Base-by-base conservation (phyloP, 2,888 invertebrate genomes). In the Pheosia gnoma region DNA sequence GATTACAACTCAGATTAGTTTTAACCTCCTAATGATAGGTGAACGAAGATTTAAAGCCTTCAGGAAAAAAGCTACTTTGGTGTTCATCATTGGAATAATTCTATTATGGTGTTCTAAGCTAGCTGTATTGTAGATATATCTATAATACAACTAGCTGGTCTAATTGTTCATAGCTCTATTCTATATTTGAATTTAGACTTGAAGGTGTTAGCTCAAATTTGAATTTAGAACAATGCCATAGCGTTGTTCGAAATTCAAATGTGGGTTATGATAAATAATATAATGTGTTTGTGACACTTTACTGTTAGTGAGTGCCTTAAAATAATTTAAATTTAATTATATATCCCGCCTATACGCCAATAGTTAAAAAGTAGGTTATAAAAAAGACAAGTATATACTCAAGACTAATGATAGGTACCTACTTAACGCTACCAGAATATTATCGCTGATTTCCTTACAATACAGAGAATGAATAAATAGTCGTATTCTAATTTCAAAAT, bases 1-100 rank as follows among this genome's bases (percentile, higher is more conserved):
- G 91, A 91, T 91, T 87, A 90, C 83, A 85, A 74, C 75, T 69
- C 70, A 75, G 87, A 88, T 88, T 85, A 83, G 82, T 77, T 81
- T 78, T 79, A 81, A 83, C 77, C 78, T 81, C 77, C 84, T 90
- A 89, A 90, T 89, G 83, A 85, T 86, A 85, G 80, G 78, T 70
- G 72, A 74, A 80, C 75, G 71, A 71, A 79, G 78, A 75, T 74
- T 74, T 75, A 77, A 74, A 76, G 78, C 75, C 78, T 72, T 75
- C 78, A 68, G 72, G 74, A 80, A 78, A 80, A 82, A 81, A 56
- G 11, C 7, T 52, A 36, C 11, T 36, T 36, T 9, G 4, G 37
- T 9, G 6, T 52, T 8, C 36, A 47, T n/a, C 8, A 4, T n/a
- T 11, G 11, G 3, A 3, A n/a, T 11, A 11, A 10, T 45, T 10